A percentile compares a stretch with the other conserved stretches of the same genome.
Evolutionary conservation across 2,888 invertebrate genomes (phyloP).

Genomic region (Norana najaformis): DNA sequence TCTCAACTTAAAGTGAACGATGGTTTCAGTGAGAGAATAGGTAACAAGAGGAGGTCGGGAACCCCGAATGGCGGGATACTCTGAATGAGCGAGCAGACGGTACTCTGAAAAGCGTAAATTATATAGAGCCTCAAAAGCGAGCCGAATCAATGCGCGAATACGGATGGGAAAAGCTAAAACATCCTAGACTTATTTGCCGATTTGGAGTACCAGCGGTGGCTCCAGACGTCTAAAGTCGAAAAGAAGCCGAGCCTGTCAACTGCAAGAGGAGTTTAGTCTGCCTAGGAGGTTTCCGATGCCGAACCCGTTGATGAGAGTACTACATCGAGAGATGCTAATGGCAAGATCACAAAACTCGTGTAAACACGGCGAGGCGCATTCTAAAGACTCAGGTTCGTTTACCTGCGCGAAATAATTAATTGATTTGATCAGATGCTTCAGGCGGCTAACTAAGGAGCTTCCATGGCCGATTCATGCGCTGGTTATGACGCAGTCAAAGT

Average conservation of each 20-base stretch:
- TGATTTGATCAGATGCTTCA: background rate
- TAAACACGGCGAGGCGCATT: background rate
- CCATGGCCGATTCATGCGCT: background rate
- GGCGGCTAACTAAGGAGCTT: background rate
- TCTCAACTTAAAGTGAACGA: background rate
- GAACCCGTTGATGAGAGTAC: background rate
- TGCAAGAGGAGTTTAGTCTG: constrained; percentile 1
- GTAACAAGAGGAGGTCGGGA: background rate
- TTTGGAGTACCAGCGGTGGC: background rate
- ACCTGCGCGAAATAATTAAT: background rate
- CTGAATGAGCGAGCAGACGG: no score
- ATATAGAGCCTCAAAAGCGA: background rate
- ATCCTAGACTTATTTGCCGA: background rate
- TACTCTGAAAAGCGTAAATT: background rate
- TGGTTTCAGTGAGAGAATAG: background rate
- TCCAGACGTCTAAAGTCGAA: background rate
- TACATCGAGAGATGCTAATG: background rate
- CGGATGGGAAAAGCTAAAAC: background rate
- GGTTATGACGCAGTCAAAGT: background rate
- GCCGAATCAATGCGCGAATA: background rate
- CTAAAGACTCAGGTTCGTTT: background rate
- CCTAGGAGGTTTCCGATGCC: background rate
- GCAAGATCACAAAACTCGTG: background rate
- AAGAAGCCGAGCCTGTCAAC: background rate
- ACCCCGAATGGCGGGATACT: background rate